phyloP scores from a whole-genome alignment of 2,888 invertebrate species.

The Koerneria pararmatus region DNA sequence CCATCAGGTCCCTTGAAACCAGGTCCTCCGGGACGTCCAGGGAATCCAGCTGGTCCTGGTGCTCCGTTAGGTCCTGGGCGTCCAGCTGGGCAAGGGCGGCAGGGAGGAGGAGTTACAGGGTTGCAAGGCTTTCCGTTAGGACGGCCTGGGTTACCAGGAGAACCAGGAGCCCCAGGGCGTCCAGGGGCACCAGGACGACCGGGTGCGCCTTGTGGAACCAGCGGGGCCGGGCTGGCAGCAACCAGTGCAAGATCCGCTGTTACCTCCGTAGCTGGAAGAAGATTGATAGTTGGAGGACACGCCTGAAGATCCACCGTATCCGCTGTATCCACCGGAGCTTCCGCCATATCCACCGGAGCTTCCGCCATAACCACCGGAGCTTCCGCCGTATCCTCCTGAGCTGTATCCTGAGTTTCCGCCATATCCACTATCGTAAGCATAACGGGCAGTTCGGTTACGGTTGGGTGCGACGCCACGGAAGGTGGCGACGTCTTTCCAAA shows the following conservation, averaged over 20 bases:
- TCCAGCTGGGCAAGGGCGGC: constrained; percentile 1
- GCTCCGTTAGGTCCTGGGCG: not conserved
- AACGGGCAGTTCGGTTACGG: constrained; percentile 19
- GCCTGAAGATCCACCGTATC: not conserved
- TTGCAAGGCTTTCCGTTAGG: not conserved
- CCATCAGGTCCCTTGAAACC: too few relatives aligned
- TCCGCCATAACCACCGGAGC: not conserved
- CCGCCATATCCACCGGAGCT: not conserved
- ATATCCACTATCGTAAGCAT: constrained; percentile 6
- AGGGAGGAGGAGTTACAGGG: constrained; percentile 1
- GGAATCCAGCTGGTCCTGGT: not conserved
- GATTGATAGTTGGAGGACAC: not conserved
- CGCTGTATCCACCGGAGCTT: not conserved
- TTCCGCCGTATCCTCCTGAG: not conserved
- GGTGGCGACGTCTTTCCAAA: too few relatives aligned
- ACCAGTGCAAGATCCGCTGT: not conserved
- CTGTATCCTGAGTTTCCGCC: not conserved
- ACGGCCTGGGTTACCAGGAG: constrained; percentile 3
- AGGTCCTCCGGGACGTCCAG: constrained; percentile 14
- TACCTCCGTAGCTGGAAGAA: not conserved
- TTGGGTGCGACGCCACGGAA: too few relatives aligned
- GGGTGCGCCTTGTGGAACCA: constrained; percentile 6
- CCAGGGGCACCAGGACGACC: not conserved
- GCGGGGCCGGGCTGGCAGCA: constrained; percentile 5
- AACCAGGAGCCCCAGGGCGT: not conserved